Base-by-base conservation (phyloP, 2,797 vertebrate genomes). In the Loriculus beryllinus region DNA sequence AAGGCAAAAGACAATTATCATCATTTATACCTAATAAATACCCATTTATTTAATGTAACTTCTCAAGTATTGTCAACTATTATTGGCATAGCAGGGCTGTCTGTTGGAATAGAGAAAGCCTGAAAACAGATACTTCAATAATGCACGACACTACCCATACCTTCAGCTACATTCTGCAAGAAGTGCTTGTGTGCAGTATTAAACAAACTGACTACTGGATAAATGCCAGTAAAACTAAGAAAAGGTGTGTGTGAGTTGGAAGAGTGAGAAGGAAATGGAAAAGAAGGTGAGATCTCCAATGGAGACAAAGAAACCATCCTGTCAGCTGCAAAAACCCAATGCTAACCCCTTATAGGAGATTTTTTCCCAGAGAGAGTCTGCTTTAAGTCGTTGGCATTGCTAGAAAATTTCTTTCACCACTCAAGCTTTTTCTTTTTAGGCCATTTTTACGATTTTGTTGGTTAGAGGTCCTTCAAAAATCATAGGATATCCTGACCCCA, bases 181-280 rank as follows among this genome's bases (percentile, higher is more conserved):
- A 88, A 72, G 45, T 23, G 29, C 21, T 89, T 35, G 8, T 45
- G 19, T 68, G 43, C 42, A 25, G 47, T 64, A 39, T 63, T 89
- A 33, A 3, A 77, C 47, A 87, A 91, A 85, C 48, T 59, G 59
- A 10, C n/a, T 71, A 35, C 10, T 68, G 75, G 60, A 49, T 64
- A 89, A 89, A 64, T 26, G 85, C 68, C 84, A 95, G 64, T 39
- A 77, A 91, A 89, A 89, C 47, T 39, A 85, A 82, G 52, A 65
- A 85, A 76, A 91, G 68, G 68, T 64, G 65, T 71, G 14, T 80
- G 43, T 11, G 54, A 91, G 51, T 42, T 82, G 43, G 43, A 82
- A 72, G 43, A 65, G 15, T 48, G 28, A 12, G 28, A 82, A 28
- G 39, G 29, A 94, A 94, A 72, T 67, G 54, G 83, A 86, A 93